Evolutionary conservation across 2,113 vertebrate species (phyloP).

Genomic region (Oncorhynchus nerka): DNA sequence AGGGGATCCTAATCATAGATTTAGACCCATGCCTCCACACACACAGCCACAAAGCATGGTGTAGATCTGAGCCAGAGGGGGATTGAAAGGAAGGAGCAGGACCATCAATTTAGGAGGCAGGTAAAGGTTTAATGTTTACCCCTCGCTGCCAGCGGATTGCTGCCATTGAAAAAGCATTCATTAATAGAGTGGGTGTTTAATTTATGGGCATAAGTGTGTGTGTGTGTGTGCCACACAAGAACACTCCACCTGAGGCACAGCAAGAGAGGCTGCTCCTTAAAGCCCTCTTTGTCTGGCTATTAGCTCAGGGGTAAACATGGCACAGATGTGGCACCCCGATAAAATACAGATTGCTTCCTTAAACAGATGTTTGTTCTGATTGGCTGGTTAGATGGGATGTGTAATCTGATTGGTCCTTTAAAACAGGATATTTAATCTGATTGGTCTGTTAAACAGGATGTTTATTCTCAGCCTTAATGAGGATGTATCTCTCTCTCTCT

Average conservation of each 20-base stretch:
- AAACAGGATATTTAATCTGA: too few species aligned
- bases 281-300: constrained; percentile 65
- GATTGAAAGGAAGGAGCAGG: neutral
- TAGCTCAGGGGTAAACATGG: constrained; percentile 66
- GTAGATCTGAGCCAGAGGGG: constrained; percentile 26
- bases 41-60: neutral
- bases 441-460: too few species aligned
- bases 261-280: constrained; percentile 47
- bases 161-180: constrained; percentile 49
- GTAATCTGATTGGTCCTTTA: constrained; percentile 30
- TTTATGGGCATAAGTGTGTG: constrained; percentile 62
- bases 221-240: constrained; percentile 69
- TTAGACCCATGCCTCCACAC: neutral
- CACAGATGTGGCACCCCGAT: constrained; percentile 71
- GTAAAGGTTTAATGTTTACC: constrained; percentile 59
- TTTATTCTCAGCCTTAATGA: constrained; percentile 59
- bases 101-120: constrained; percentile 36
- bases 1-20: neutral
- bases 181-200: constrained; percentile 67
- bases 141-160: constrained; percentile 43
- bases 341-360: constrained; percentile 72
- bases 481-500: constrained; percentile 69
- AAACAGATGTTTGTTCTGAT: constrained; percentile 51
- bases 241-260: neutral
- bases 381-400: constrained; percentile 60